These are phyloP conservation scores for Thaleichthys pacificus DNA, from an alignment of 2,797 vertebrate genomes.

Conservation along the genomic window DNA sequence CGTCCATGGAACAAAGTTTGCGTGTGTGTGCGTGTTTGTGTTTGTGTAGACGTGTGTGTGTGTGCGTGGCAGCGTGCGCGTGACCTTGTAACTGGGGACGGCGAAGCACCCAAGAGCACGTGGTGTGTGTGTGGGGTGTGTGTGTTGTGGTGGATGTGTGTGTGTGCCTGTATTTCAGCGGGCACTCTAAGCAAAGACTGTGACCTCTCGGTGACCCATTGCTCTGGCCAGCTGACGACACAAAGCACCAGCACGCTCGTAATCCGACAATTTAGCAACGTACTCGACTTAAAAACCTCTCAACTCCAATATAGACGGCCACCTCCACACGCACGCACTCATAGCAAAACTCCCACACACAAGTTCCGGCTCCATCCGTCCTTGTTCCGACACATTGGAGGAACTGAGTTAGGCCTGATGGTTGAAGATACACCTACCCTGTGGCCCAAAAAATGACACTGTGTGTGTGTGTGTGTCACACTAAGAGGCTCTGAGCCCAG, in stretches of 20 bases:
- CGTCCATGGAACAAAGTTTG: slow-evolving; percentile 64
- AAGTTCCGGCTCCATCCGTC: too few relatives aligned
- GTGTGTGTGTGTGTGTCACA: slow-evolving; percentile 35
- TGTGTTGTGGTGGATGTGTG: neutral
- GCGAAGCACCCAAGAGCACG: too few relatives aligned
- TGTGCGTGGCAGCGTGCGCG: too few relatives aligned
- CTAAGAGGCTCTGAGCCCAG: slow-evolving; percentile 40
- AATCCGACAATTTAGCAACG: slow-evolving; percentile 34
- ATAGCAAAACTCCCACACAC: too few relatives aligned
- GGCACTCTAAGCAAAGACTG: slow-evolving; percentile 49
- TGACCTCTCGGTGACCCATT: slow-evolving; percentile 61
- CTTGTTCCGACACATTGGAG: neutral
- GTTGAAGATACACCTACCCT: slow-evolving; percentile 7
- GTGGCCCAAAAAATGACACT: slow-evolving; percentile 45
- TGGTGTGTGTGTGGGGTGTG: slow-evolving; percentile 1
- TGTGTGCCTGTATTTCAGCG: slow-evolving; percentile 23
- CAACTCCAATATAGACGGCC: slow-evolving; percentile 22
- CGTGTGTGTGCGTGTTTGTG: slow-evolving; percentile 28
- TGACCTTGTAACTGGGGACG: too few relatives aligned
- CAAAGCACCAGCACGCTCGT: slow-evolving; percentile 36
- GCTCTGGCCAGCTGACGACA: slow-evolving; percentile 28
- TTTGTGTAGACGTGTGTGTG: slow-evolving; percentile 17
- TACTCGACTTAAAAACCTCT: slow-evolving; percentile 25
- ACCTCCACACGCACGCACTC: neutral
- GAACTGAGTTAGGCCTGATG: neutral